These are phyloP conservation scores for Streptopelia turtur DNA, from an alignment of 2,797 vertebrate species.

Conservation along the genomic window DNA sequence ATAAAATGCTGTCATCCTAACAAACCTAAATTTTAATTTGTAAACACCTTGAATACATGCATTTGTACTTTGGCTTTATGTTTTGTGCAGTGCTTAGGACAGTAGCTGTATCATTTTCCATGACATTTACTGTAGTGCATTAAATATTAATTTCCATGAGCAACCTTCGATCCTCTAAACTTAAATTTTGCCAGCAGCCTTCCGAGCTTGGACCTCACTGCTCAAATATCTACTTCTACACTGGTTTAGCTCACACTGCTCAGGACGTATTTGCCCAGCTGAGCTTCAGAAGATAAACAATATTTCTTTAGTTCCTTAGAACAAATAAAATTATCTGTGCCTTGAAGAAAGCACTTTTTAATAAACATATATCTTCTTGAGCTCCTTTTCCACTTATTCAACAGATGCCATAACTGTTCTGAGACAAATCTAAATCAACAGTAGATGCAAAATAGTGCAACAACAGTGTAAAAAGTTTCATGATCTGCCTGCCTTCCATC, in stretches of 20 bases:
- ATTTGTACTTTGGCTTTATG: not conserved
- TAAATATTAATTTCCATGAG: conserved; percentile 3
- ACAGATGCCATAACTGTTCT: not conserved
- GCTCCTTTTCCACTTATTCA: not conserved
- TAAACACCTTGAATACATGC: not conserved
- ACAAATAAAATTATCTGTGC: not conserved
- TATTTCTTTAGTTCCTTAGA: not conserved
- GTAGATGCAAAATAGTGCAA: not conserved
- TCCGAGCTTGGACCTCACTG: not conserved
- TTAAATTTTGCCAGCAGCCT: not conserved
- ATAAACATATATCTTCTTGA: not conserved
- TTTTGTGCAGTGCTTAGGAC: not conserved
- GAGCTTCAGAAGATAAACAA: conserved; percentile 19
- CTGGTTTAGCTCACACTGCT: not conserved
- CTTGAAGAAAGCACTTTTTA: conserved; percentile 25
- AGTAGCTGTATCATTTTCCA: not conserved
- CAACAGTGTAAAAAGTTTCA: not conserved
- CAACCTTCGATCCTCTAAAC: not conserved
- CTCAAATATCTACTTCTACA: not conserved
- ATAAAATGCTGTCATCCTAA: not conserved
- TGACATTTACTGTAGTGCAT: not conserved
- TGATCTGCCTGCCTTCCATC: not conserved
- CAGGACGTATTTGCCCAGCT: not conserved
- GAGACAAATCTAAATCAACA: conserved; percentile 11
- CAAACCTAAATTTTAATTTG: not conserved